A percentile compares a stretch with the other conserved stretches of the same genome.
Conservation (phyloP, 1,140 invertebrate species). For the Sipha flava region DNA sequence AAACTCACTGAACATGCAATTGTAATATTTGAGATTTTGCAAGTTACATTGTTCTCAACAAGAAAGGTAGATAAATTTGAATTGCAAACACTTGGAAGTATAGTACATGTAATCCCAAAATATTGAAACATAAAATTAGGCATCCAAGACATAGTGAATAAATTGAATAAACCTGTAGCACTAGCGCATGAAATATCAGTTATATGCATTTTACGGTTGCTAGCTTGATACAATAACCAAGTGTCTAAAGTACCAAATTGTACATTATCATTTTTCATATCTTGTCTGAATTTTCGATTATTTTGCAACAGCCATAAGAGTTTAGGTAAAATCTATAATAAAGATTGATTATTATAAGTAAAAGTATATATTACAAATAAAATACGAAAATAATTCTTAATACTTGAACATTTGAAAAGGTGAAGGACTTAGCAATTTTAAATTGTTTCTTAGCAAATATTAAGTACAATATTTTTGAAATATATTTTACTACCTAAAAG, state of each 20-base stretch:
- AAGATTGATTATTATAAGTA: neutral
- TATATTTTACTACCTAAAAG: slow-evolving; percentile 51
- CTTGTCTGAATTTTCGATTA: slow-evolving; percentile 55
- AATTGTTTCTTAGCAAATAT: slow-evolving; percentile 70
- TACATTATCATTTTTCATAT: slow-evolving; percentile 53
- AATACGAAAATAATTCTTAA: slow-evolving; percentile 17
- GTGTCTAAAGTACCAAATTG: slow-evolving; percentile 89
- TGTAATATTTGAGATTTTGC: slow-evolving; percentile 5
- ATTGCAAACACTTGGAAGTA: slow-evolving; percentile 73
- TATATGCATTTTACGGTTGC: slow-evolving; percentile 57
- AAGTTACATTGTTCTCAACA: neutral
- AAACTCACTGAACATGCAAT: slow-evolving; percentile 1
- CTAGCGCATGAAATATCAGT: slow-evolving; percentile 83
- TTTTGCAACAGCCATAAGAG: slow-evolving; percentile 70
- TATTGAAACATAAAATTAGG: slow-evolving; percentile 52
- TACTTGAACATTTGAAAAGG: slow-evolving; percentile 74
- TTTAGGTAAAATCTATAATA: slow-evolving; percentile 60
- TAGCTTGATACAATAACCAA: slow-evolving; percentile 75
- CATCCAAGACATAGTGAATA: slow-evolving; percentile 74
- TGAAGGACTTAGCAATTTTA: slow-evolving; percentile 67
- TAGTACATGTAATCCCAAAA: slow-evolving; percentile 58
- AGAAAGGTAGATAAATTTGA: slow-evolving; percentile 50
- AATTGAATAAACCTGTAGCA: slow-evolving; percentile 86
- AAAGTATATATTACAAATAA: neutral
- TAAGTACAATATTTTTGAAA: slow-evolving; percentile 60